Conservation (phyloP, 2,888 invertebrate species). For the Chrysolina haemoptera region DNA sequence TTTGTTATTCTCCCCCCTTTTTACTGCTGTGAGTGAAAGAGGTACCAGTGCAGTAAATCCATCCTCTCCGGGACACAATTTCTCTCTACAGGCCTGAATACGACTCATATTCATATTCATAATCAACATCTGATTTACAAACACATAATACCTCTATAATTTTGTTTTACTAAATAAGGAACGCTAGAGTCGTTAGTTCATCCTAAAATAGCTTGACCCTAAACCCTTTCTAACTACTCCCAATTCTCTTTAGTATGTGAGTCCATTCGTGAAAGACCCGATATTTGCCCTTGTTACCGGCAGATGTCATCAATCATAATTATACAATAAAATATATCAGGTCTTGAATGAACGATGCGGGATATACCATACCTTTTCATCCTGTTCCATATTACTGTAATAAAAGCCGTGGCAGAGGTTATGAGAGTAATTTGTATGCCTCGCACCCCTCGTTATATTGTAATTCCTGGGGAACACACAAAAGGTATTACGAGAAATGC, state of each 20-base stretch:
- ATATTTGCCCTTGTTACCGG: slow-evolving; percentile 15
- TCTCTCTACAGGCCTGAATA: no score
- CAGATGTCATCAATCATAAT: slow-evolving; percentile 44
- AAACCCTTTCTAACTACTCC: neutral
- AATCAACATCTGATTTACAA: no score
- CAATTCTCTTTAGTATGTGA: neutral
- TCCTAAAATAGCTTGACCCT: neutral
- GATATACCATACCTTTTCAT: slow-evolving; percentile 30
- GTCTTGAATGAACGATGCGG: slow-evolving; percentile 24
- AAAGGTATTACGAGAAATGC: slow-evolving; percentile 4
- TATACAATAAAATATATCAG: slow-evolving; percentile 40
- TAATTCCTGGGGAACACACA: slow-evolving; percentile 35
- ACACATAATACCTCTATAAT: neutral
- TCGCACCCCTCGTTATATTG: slow-evolving; percentile 33
- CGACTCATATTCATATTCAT: no score
- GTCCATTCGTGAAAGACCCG: neutral
- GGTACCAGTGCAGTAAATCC: no score
- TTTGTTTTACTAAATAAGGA: neutral
- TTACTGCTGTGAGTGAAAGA: no score
- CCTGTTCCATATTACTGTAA: slow-evolving; percentile 18
- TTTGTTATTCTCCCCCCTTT: no score
- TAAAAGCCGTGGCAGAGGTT: slow-evolving; percentile 34
- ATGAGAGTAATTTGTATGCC: slow-evolving; percentile 27
- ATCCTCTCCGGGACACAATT: no score
- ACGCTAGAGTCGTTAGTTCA: neutral